phyloP scores from a whole-genome alignment of 2,888 invertebrate genomes.

The Philopedon plagiatum region DNA sequence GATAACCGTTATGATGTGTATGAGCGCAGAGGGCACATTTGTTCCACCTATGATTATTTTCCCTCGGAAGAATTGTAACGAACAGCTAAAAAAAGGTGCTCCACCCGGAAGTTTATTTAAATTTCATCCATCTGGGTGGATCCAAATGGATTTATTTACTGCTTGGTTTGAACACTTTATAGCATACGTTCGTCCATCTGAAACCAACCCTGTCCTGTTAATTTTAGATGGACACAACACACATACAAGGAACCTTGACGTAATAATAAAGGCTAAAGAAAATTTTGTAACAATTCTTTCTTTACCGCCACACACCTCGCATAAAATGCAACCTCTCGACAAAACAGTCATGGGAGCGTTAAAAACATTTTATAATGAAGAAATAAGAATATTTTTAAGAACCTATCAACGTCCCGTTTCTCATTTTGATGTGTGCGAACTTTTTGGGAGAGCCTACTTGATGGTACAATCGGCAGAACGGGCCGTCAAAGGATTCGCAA shows the following conservation, averaged over 20 bases:
- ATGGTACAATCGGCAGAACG: conserved; percentile 11
- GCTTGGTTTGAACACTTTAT: conserved; percentile 19
- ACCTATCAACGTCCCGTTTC: conserved; percentile 11
- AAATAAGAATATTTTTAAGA: conserved; percentile 17
- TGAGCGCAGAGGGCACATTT: conserved; percentile 11
- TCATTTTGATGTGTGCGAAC: conserved; percentile 25
- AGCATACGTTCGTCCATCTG: not conserved
- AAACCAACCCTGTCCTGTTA: conserved; percentile 7
- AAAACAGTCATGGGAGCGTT: conserved; percentile 24
- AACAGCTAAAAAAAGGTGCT: no score
- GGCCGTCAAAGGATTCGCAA: conserved; percentile 21
- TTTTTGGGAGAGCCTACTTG: conserved; percentile 19
- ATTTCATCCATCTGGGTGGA: no score
- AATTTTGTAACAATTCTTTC: conserved; percentile 21
- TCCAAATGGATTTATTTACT: conserved; percentile 17
- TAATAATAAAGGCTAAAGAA: conserved; percentile 18
- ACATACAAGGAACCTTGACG: conserved; percentile 27
- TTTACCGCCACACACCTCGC: conserved; percentile 16
- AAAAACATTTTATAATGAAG: no score
- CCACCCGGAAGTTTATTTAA: no score
- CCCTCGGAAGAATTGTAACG: not conserved
- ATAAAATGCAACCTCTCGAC: conserved; percentile 24
- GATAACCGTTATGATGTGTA: conserved; percentile 18
- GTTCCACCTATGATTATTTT: conserved; percentile 27
- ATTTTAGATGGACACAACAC: conserved; percentile 27